phyloP scores from a whole-genome alignment of 1,140 invertebrate genomes.

The Zaprionus davidi region DNA sequence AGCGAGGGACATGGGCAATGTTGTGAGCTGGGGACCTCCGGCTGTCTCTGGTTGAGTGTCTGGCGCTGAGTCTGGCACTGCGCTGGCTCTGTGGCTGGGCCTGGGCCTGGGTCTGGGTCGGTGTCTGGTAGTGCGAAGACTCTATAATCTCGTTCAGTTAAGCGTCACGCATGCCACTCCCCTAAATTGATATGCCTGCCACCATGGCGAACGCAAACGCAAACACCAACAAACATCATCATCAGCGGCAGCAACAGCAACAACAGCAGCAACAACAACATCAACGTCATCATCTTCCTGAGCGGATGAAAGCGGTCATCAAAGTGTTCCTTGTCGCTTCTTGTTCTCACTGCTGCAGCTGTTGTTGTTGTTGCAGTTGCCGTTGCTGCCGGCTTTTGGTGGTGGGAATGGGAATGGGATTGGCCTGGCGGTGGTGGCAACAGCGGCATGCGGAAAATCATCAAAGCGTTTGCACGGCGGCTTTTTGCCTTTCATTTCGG shows the following conservation, averaged over 20 bases:
- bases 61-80: background rate
- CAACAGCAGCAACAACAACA: conserved; percentile 68
- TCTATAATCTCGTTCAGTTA: conserved; percentile 80
- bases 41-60: background rate
- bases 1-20: conserved; percentile 12
- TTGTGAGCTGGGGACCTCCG: background rate
- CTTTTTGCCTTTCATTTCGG: conserved; percentile 74
- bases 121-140: conserved; percentile 43
- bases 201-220: conserved; percentile 63
- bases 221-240: conserved; percentile 72
- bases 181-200: conserved; percentile 77
- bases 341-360: conserved; percentile 30
- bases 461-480: conserved; percentile 77
- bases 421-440: conserved; percentile 39
- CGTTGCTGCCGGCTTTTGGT: conserved; percentile 26
- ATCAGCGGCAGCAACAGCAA: conserved; percentile 70
- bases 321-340: conserved; percentile 56
- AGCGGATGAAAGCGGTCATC: conserved; percentile 61
- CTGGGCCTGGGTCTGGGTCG: conserved; percentile 2
- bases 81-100: background rate
- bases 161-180: conserved; percentile 80
- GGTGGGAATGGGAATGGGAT: conserved; percentile 25
- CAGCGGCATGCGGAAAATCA: conserved; percentile 76
- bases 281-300: conserved; percentile 74
- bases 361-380: conserved; percentile 21